A percentile compares a stretch with the other conserved stretches of the same genome.
Evolutionary conservation across 2,888 invertebrate genomes (phyloP).

Genomic region (Hydrotaea diabolus): DNA sequence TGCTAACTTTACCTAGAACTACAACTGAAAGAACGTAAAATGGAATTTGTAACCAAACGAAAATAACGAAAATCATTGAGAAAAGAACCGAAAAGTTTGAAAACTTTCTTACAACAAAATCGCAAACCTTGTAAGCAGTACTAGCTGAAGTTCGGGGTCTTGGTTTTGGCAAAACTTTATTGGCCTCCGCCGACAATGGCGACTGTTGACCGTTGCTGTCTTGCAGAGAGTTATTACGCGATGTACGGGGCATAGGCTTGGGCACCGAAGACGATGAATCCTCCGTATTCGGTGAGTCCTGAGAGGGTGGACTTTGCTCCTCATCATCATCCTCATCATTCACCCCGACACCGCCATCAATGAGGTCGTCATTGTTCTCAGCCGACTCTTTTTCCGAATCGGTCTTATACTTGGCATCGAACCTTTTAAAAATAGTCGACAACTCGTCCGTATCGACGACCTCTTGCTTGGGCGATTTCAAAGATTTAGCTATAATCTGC

Average conservation of each 20-base stretch:
- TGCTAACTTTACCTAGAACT: background rate
- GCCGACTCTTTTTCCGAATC: slow-evolving; percentile 76
- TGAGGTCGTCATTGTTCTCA: slow-evolving; percentile 67
- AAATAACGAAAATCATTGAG: slow-evolving; percentile 32
- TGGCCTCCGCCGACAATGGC: slow-evolving; percentile 78
- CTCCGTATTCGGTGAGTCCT: slow-evolving; percentile 78
- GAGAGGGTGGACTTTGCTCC: slow-evolving; percentile 77
- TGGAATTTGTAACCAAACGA: background rate
- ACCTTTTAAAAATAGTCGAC: slow-evolving; percentile 83
- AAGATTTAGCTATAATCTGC: slow-evolving; percentile 61
- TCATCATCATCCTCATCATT: slow-evolving; percentile 74
- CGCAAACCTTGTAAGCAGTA: slow-evolving; percentile 89
- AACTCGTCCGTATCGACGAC: slow-evolving; percentile 67
- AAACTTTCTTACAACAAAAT: background rate
- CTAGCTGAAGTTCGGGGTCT: slow-evolving; percentile 87
- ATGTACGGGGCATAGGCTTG: slow-evolving; percentile 90
- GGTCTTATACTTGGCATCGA: slow-evolving; percentile 82
- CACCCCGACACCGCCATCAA: slow-evolving; percentile 77
- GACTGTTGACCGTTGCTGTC: slow-evolving; percentile 81
- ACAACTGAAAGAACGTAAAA: background rate
- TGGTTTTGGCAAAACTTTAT: slow-evolving; percentile 80
- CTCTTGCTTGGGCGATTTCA: slow-evolving; percentile 62
- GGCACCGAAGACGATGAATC: slow-evolving; percentile 83
- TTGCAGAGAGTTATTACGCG: slow-evolving; percentile 86
- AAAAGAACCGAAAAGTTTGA: slow-evolving; percentile 31